phyloP scores from a whole-genome alignment of 2,113 vertebrate species.

The Emydocephalus ijimae region DNA sequence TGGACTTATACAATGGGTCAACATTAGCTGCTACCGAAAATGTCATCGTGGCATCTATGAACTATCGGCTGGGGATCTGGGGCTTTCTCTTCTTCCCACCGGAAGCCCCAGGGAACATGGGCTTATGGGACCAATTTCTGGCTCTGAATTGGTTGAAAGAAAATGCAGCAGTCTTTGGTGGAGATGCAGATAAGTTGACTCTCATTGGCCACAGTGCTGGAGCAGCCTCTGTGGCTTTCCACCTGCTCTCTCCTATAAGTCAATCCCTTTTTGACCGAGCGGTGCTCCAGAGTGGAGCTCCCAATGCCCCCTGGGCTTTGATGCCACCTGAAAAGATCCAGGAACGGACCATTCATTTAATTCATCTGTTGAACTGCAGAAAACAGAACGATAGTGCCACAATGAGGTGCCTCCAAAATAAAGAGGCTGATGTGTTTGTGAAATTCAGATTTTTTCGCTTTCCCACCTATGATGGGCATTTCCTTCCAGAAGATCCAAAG shows the following conservation, averaged over 20 bases:
- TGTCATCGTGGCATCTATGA: slow-evolving; percentile 75
- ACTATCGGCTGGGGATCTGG: slow-evolving; percentile 71
- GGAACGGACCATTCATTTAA: slow-evolving; percentile 42
- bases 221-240: slow-evolving; percentile 65
- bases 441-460: not conserved
- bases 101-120: slow-evolving; percentile 64
- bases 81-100: slow-evolving; percentile 70
- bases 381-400: slow-evolving; percentile 17
- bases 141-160: slow-evolving; percentile 70
- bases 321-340: slow-evolving; percentile 22
- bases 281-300: slow-evolving; percentile 69
- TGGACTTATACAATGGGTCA: slow-evolving; percentile 69
- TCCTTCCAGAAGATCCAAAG: slow-evolving; percentile 60
- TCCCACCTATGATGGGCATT: slow-evolving; percentile 67
- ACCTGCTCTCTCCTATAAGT: slow-evolving; percentile 72
- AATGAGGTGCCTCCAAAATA: slow-evolving; percentile 63
- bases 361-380: slow-evolving; percentile 55
- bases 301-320: slow-evolving; percentile 62
- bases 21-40: slow-evolving; percentile 65
- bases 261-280: slow-evolving; percentile 64
- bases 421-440: slow-evolving; percentile 21
- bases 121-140: slow-evolving; percentile 71
- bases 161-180: slow-evolving; percentile 73
- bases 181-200: slow-evolving; percentile 67
- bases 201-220: slow-evolving; percentile 76